phyloP scores from a whole-genome alignment of 53 echinoderm and acorn worm genomes.

The Echinometra lucunter region DNA sequence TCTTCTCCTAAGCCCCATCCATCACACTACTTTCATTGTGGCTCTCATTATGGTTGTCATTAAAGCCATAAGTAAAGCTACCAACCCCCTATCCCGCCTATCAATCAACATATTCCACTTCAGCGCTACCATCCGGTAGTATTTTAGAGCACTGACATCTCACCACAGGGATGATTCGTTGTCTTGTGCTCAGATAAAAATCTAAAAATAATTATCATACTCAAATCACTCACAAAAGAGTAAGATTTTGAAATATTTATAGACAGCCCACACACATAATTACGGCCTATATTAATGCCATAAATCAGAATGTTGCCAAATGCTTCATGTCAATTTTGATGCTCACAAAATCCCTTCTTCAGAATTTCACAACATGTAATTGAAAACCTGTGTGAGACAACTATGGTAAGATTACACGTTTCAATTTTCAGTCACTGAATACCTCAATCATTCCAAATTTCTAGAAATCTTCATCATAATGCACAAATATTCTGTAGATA shows the following conservation, averaged over 20 bases:
- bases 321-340: not conserved
- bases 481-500: not conserved
- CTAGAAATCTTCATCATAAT: not conserved
- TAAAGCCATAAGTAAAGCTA: not conserved
- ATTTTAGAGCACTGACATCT: not conserved
- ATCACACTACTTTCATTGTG: conserved; percentile 43
- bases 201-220: not conserved
- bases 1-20: not conserved
- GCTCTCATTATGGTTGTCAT: conserved; percentile 14
- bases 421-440: too few species aligned
- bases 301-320: not conserved
- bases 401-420: not conserved
- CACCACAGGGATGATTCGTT: not conserved
- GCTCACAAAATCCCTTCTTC: not conserved
- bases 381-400: not conserved
- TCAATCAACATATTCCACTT: conserved; percentile 43
- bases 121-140: not conserved
- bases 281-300: not conserved
- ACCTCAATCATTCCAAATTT: not conserved
- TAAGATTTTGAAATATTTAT: not conserved
- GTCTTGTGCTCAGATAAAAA: not conserved
- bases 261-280: not conserved
- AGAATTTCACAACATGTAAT: too few species aligned
- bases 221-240: not conserved
- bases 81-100: not conserved